These are phyloP conservation scores for Tetrax tetrax DNA, from an alignment of 2,113 vertebrate species.

Conservation along the genomic window DNA sequence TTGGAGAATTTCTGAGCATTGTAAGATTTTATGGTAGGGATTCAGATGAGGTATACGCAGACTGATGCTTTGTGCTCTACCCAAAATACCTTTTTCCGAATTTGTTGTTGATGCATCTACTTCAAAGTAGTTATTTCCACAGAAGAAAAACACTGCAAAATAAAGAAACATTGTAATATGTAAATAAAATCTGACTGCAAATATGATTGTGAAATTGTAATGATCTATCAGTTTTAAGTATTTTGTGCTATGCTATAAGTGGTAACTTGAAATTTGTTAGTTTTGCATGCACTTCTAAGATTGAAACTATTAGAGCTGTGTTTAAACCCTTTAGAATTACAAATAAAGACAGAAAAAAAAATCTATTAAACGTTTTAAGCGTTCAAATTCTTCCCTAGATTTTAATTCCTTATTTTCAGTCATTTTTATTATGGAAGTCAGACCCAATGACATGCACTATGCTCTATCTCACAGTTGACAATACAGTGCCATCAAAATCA, in stretches of 20 bases:
- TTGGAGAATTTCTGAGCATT: neutral
- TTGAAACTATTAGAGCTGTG: neutral
- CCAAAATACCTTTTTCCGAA: neutral
- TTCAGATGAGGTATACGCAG: neutral
- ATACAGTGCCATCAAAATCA: conserved; percentile 61
- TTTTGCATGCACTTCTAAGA: neutral
- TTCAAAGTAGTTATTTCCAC: neutral
- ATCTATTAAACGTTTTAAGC: neutral
- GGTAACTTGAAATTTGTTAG: neutral
- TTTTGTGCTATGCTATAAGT: neutral
- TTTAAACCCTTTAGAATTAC: neutral
- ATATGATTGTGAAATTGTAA: neutral
- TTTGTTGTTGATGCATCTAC: neutral
- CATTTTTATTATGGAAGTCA: conserved; percentile 5
- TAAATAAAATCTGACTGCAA: conserved; percentile 4
- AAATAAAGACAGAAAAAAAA: neutral
- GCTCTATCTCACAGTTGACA: conserved; percentile 46
- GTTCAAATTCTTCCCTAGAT: neutral
- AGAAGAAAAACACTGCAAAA: neutral
- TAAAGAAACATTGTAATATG: neutral
- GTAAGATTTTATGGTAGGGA: neutral
- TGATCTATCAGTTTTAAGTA: neutral
- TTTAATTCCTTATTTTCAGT: neutral
- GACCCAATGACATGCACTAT: neutral
- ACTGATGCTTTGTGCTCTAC: neutral